A percentile compares a stretch with the other conserved stretches of the same genome.
These are phyloP conservation scores for Sarcophaga caerulescens DNA, from an alignment of 2,888 invertebrate genomes.

Conservation along the genomic window DNA sequence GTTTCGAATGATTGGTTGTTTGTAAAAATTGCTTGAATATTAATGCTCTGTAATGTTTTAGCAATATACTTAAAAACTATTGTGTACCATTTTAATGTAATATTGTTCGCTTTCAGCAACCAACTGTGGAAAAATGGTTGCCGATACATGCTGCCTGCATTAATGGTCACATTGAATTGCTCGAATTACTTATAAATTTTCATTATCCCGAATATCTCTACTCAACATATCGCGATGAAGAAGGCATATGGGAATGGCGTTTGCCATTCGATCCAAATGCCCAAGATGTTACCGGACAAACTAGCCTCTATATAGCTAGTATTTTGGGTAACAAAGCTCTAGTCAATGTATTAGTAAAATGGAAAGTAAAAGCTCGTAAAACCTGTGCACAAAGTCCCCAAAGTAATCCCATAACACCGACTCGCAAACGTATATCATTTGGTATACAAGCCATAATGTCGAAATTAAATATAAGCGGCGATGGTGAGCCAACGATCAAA, in stretches of 20 bases:
- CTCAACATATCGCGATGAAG: conserved; percentile 86
- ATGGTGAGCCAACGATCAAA: conserved; percentile 81
- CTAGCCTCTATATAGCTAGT: conserved; percentile 94
- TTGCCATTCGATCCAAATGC: conserved; percentile 97
- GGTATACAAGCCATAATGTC: conserved; percentile 95
- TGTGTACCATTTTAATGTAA: too few relatives aligned
- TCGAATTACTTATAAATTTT: conserved; percentile 90
- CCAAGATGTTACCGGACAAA: conserved; percentile 94
- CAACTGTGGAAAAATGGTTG: conserved; percentile 95
- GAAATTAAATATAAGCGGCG: conserved; percentile 86
- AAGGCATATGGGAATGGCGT: conserved; percentile 90
- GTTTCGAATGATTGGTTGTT: too few relatives aligned
- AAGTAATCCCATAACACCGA: conserved; percentile 81
- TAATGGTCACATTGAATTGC: conserved; percentile 90
- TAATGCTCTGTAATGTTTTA: too few relatives aligned
- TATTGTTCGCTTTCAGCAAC: conserved; percentile 82
- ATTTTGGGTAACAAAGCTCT: conserved; percentile 90
- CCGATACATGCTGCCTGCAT: conserved; percentile 96
- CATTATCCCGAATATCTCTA: conserved; percentile 89
- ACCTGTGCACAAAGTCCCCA: conserved; percentile 73
- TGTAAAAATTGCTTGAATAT: too few relatives aligned
- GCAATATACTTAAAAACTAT: too few relatives aligned
- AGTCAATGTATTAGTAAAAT: conserved; percentile 88
- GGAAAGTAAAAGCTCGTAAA: conserved; percentile 84
- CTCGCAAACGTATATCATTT: conserved; percentile 89